These are phyloP conservation scores for Pogoniulus pusillus DNA, from an alignment of 2,797 vertebrate species.

Conservation along the genomic window DNA sequence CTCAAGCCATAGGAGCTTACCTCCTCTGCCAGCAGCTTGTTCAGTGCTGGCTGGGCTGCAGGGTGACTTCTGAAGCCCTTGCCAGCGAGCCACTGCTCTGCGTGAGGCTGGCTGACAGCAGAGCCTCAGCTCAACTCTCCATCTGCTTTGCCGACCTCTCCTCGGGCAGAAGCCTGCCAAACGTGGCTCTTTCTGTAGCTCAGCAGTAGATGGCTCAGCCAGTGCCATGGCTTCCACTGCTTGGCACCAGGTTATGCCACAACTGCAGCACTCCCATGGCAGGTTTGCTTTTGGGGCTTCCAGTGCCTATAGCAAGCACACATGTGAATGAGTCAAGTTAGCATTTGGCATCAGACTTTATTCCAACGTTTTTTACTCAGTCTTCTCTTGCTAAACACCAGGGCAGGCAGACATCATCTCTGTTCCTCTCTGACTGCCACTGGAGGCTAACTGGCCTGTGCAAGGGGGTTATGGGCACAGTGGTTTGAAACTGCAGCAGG, in stretches of 20 bases:
- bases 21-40: not conserved
- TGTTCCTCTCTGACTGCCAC: not conserved
- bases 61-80: not conserved
- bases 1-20: not conserved
- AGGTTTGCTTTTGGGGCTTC: constrained; percentile 6
- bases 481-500: not conserved
- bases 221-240: not conserved
- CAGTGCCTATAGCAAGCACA: not conserved
- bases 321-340: not conserved
- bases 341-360: not conserved
- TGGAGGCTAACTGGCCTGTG: not conserved
- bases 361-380: not conserved
- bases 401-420: not conserved
- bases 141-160: constrained; percentile 11
- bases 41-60: not conserved
- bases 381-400: not conserved
- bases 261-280: constrained; percentile 46
- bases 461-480: not conserved
- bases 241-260: not conserved
- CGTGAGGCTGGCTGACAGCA: not conserved
- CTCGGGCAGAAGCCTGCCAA: not conserved
- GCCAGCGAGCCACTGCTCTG: not conserved
- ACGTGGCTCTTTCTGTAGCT: constrained; percentile 11
- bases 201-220: constrained; percentile 36
- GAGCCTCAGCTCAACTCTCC: not conserved